phyloP scores from a whole-genome alignment of 2,113 vertebrate species.

The Xyrauchen texanus region DNA sequence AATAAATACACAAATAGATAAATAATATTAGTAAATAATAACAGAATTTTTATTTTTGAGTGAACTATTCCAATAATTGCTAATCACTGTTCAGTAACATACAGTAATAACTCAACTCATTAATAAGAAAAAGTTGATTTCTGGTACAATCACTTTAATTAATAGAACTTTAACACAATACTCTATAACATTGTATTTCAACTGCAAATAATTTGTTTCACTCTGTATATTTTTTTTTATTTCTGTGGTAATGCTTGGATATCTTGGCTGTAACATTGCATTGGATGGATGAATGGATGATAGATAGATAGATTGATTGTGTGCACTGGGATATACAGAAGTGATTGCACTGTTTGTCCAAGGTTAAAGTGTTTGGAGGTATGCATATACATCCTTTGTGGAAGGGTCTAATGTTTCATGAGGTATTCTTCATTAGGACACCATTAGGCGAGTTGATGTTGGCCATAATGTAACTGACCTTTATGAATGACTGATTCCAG shows the following conservation, averaged over 20 bases:
- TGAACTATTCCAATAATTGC: no score
- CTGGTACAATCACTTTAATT: no score
- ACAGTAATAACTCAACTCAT: no score
- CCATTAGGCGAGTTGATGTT: constrained; percentile 14
- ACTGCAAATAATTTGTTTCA: no score
- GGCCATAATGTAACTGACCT: constrained; percentile 32
- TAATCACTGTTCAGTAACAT: no score
- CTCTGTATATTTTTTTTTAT: neutral
- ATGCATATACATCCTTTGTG: constrained; percentile 30
- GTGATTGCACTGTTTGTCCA: constrained; percentile 26
- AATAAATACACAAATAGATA: no score
- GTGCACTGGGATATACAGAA: constrained; percentile 16
- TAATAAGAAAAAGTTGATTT: no score
- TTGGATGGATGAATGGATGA: neutral
- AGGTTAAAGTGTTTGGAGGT: constrained; percentile 21
- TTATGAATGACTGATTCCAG: constrained; percentile 15
- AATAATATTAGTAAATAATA: no score
- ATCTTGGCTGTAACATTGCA: neutral
- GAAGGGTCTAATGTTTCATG: constrained; percentile 10
- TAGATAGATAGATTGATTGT: constrained; percentile 15
- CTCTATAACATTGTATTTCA: no score
- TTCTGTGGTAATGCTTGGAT: neutral
- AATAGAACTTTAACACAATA: no score
- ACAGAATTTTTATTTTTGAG: no score
- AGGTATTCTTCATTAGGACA: constrained; percentile 18